Percentiles rank a stretch among this genome's conserved stretches.
Evolutionary conservation across 2,113 vertebrate genomes (phyloP).

Genomic region (Nothoprocta pentlandii): DNA sequence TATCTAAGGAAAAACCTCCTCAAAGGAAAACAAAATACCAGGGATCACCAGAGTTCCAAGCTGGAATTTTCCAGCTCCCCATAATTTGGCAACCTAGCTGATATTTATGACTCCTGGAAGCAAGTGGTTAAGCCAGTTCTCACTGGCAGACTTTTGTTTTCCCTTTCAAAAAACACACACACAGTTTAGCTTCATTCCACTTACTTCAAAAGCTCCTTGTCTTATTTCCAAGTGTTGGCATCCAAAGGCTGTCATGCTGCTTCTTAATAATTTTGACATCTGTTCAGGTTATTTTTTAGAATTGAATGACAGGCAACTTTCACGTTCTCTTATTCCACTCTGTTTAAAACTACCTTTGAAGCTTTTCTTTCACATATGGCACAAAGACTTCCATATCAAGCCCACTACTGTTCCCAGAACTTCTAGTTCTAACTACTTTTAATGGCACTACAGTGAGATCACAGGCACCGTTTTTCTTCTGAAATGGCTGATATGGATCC

Average conservation of each 20-base stretch:
- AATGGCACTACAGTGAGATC: too few relatives aligned
- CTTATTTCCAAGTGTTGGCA: slow-evolving; percentile 7
- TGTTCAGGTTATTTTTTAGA: slow-evolving; percentile 28
- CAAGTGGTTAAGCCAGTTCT: background rate
- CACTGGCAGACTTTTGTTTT: background rate
- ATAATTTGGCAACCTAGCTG: background rate
- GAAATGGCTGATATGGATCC: background rate
- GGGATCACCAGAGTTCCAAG: background rate
- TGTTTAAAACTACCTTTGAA: background rate
- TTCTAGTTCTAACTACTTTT: background rate
- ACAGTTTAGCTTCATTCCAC: background rate
- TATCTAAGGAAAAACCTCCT: background rate
- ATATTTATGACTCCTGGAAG: background rate
- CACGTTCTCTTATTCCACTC: background rate
- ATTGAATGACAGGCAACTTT: slow-evolving; percentile 5
- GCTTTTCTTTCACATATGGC: background rate
- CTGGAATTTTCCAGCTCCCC: background rate
- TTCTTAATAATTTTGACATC: slow-evolving; percentile 41
- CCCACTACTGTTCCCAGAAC: background rate
- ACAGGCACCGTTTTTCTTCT: background rate
- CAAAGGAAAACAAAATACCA: background rate
- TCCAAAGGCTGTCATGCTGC: slow-evolving; percentile 8
- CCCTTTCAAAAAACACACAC: background rate
- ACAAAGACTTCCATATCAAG: background rate
- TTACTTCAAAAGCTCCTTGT: background rate